Conservation (phyloP, 2,888 invertebrate species). For the Philhelius pedissequus region DNA sequence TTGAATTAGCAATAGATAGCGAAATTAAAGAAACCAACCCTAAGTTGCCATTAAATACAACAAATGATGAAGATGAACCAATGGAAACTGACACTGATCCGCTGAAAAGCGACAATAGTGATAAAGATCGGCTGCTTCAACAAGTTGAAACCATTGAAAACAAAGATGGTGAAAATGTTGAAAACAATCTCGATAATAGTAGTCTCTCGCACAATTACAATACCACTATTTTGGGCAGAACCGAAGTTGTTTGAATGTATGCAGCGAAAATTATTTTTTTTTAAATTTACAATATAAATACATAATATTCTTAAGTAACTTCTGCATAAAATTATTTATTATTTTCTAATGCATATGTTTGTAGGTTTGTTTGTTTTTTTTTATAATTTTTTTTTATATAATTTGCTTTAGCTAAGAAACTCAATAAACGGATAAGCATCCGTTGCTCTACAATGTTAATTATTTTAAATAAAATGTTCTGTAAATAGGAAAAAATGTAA, state of each 20-base stretch:
- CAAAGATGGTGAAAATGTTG: background rate
- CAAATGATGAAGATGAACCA: background rate
- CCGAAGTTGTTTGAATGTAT: constrained; percentile 37
- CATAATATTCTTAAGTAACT: constrained; percentile 15
- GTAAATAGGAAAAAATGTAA: constrained; percentile 39
- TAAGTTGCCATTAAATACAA: background rate
- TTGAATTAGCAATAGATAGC: background rate
- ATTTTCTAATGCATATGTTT: background rate
- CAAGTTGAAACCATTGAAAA: background rate
- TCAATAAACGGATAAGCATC: background rate
- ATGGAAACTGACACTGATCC: background rate
- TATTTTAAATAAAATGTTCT: constrained; percentile 1
- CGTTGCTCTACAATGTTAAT: background rate
- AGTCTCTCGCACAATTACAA: constrained; percentile 39
- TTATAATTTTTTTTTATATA: background rate
- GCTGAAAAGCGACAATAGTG: background rate
- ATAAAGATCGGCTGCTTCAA: background rate
- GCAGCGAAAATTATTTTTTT: background rate
- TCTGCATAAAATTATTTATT: constrained; percentile 41
- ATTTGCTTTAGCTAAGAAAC: background rate
- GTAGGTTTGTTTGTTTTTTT: background rate
- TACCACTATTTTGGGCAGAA: constrained; percentile 14
- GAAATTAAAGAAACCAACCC: constrained; percentile 8
- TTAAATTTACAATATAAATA: too few relatives aligned
- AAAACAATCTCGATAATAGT: constrained; percentile 21